A percentile compares a stretch with the other conserved stretches of the same genome.
Evolutionary conservation across 2,113 vertebrate species (phyloP).

Genomic region (Halcyon malimbica): DNA sequence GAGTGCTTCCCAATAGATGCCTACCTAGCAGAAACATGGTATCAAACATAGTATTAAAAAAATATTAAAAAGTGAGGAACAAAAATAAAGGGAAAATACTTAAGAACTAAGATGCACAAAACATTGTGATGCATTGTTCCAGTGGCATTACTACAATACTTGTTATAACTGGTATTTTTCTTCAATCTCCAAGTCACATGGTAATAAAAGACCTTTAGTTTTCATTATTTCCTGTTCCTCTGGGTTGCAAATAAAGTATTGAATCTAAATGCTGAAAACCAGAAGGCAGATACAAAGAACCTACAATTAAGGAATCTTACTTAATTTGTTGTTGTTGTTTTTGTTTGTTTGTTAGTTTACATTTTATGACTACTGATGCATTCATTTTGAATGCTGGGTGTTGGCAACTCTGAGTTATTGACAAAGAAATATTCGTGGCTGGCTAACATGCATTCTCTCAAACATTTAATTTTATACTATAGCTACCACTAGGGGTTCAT

Average conservation of each 20-base stretch:
- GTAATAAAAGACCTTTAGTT: neutral
- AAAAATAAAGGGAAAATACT: neutral
- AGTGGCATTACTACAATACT: neutral
- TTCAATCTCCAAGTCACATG: neutral
- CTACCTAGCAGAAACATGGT: neutral
- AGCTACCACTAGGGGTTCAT: neutral
- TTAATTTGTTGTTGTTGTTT: neutral
- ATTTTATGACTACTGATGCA: neutral
- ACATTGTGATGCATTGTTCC: neutral
- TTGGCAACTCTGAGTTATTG: neutral
- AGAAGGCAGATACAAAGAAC: neutral
- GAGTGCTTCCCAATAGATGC: neutral
- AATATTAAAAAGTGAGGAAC: neutral
- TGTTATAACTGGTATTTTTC: neutral
- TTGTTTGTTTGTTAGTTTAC: neutral
- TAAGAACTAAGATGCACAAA: neutral
- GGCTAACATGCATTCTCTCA: neutral
- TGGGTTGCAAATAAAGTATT: neutral
- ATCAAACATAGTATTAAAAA: neutral
- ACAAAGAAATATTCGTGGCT: neutral
- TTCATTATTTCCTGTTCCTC: neutral
- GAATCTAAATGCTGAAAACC: neutral
- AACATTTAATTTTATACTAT: neutral
- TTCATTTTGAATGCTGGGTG: neutral
- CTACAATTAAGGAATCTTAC: neutral